Percentiles rank a stretch among this genome's conserved stretches.
These are phyloP conservation scores for Anodontia alba DNA, from an alignment of 2,888 invertebrate species.

Conservation along the genomic window DNA sequence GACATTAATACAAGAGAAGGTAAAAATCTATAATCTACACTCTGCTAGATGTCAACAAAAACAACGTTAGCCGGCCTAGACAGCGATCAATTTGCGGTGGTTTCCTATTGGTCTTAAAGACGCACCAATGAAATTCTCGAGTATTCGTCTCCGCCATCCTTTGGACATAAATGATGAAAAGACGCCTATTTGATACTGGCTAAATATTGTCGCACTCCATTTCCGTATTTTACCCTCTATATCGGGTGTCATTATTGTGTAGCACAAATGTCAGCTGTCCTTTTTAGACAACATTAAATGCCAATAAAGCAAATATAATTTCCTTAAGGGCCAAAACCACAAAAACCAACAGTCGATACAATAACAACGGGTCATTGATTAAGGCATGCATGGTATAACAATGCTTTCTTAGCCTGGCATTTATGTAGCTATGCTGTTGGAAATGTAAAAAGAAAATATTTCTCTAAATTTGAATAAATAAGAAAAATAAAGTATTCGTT, in stretches of 20 bases:
- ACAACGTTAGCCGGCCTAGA: not conserved
- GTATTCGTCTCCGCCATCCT: not conserved
- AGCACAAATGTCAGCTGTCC: constrained; percentile 5
- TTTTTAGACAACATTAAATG: not conserved
- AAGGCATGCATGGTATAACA: no score
- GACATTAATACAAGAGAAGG: constrained; percentile 3
- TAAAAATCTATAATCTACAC: not conserved
- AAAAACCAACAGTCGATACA: not conserved
- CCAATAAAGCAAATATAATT: constrained; percentile 11
- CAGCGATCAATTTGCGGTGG: not conserved
- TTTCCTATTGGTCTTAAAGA: not conserved
- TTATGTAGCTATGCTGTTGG: no score
- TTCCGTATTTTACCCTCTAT: not conserved
- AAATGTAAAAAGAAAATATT: no score
- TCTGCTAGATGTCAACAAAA: not conserved
- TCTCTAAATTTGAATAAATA: no score
- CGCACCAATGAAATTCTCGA: not conserved
- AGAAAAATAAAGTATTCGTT: no score
- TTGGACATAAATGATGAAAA: not conserved
- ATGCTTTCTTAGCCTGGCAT: no score
- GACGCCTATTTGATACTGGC: not conserved
- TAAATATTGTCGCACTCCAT: not conserved
- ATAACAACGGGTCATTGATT: not conserved
- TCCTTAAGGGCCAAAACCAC: not conserved
- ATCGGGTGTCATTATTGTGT: not conserved